Percentiles rank a stretch among this genome's conserved stretches.
Evolutionary conservation across 92 coral and sea anemone genomes (phyloP).

Genomic region (Palythoa grandiflora): DNA sequence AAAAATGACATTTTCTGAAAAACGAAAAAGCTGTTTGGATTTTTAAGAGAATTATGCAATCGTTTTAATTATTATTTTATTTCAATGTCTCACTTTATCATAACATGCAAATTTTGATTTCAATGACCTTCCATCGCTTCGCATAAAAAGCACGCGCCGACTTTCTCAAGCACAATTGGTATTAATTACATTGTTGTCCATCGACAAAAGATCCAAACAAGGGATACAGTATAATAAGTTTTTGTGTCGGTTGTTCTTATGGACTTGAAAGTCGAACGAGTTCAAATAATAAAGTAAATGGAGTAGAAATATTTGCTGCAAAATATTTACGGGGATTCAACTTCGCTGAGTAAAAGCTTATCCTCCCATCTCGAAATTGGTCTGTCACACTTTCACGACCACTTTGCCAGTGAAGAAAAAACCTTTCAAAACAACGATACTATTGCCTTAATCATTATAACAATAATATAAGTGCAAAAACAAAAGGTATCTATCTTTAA

Average conservation of each 20-base stretch:
- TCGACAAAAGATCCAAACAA: constrained; percentile 9
- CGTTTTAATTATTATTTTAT: too few species aligned
- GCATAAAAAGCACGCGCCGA: too few species aligned
- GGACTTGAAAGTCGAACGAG: not conserved
- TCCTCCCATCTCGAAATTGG: not conserved
- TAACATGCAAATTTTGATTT: too few species aligned
- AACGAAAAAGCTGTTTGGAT: too few species aligned
- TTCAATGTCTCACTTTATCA: too few species aligned
- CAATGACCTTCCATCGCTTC: too few species aligned
- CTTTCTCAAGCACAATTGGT: too few species aligned
- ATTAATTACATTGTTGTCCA: not conserved
- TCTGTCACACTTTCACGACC: not conserved
- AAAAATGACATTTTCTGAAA: too few species aligned
- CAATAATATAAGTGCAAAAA: not conserved
- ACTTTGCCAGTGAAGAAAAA: not conserved
- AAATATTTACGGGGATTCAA: not conserved
- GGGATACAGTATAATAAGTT: constrained; percentile 12
- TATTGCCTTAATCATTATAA: not conserved
- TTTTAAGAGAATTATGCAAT: too few species aligned
- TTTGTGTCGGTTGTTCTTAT: not conserved
- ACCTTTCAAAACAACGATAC: not conserved
- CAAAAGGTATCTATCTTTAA: not conserved
- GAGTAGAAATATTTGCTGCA: constrained; percentile 8
- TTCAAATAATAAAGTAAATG: constrained; percentile 2
- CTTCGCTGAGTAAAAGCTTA: constrained; percentile 1